Conservation (phyloP, 2,113 vertebrate species). For the Laticauda colubrina region DNA sequence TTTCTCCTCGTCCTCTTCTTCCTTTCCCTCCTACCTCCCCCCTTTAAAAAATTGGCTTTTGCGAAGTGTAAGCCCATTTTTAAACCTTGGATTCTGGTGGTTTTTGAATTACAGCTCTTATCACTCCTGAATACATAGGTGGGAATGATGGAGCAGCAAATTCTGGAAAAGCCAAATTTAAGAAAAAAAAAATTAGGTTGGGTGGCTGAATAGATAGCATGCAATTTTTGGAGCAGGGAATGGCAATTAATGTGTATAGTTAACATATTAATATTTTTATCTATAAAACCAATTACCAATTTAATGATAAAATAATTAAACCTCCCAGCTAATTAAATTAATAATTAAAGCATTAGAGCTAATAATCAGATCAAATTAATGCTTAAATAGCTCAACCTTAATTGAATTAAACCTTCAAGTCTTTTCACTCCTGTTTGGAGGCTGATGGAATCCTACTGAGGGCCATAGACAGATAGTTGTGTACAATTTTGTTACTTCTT, state of each 20-base stretch:
- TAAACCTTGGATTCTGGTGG: background rate
- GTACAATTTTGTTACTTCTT: background rate
- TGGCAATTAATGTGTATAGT: background rate
- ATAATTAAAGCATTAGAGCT: background rate
- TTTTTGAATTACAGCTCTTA: background rate
- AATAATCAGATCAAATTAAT: background rate
- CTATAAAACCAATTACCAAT: background rate
- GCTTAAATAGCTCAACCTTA: background rate
- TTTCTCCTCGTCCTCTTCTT: too few relatives aligned
- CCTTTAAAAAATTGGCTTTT: background rate
- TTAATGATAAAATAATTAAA: background rate
- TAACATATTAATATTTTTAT: background rate
- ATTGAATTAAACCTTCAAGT: background rate
- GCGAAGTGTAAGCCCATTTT: background rate
- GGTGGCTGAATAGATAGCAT: background rate
- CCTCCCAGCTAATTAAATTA: background rate
- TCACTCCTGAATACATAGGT: background rate
- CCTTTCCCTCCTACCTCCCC: accelerated
- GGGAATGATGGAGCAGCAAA: background rate
- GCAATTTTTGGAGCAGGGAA: background rate
- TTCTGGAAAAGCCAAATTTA: background rate
- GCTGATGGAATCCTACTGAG: too few relatives aligned
- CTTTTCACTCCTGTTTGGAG: background rate
- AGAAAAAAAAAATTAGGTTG: background rate
- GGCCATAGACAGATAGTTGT: background rate